A percentile compares a stretch with the other conserved stretches of the same genome.
Evolutionary conservation across 2,113 vertebrate species (phyloP).

Genomic region (Neotragus pygmaeus): DNA sequence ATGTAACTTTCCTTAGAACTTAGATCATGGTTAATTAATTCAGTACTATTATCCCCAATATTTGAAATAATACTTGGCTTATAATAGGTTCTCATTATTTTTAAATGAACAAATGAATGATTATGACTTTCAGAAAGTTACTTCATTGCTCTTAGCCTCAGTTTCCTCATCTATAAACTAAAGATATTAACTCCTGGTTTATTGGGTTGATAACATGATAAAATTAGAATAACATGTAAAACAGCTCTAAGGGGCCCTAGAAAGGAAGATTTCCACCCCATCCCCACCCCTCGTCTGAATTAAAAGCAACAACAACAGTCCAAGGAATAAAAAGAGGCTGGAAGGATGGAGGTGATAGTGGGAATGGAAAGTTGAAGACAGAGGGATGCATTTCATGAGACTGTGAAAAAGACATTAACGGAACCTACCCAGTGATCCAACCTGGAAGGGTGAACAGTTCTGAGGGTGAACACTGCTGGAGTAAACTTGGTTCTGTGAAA

Average conservation of each 20-base stretch:
- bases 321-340: not conserved
- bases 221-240: not conserved
- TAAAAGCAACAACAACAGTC: not conserved
- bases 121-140: not conserved
- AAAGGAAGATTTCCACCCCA: not conserved
- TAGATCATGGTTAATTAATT: not conserved
- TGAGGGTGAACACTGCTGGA: not conserved
- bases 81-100: not conserved
- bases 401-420: not conserved
- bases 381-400: not conserved
- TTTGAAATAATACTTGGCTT: not conserved
- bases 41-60: not conserved
- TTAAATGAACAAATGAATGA: conserved; percentile 10
- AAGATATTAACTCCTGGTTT: not conserved
- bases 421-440: not conserved
- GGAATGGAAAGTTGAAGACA: not conserved
- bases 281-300: accelerated
- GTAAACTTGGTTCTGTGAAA: not conserved
- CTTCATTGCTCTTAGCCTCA: not conserved
- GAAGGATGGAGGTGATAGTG: not conserved
- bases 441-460: accelerated
- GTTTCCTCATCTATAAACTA: not conserved
- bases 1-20: not conserved
- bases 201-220: not conserved
- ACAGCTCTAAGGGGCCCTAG: not conserved